phyloP scores from a whole-genome alignment of 2,888 invertebrate species.

The Tigriopus californicus region DNA sequence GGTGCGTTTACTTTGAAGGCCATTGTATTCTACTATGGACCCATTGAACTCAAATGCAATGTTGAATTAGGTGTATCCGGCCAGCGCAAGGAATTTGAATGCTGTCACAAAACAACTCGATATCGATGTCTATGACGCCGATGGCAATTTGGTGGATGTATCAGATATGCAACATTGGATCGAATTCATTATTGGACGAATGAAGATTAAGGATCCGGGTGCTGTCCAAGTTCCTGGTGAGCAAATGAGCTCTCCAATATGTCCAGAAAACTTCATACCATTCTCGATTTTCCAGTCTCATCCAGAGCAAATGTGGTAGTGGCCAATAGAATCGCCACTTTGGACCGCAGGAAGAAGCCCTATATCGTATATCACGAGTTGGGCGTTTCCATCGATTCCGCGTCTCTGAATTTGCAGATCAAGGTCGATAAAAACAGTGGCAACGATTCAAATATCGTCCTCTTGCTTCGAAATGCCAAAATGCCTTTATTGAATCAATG shows the following conservation, averaged over 20 bases:
- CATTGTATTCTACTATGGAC: no score
- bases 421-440: background rate
- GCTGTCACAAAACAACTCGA: background rate
- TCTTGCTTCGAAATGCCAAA: background rate
- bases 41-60: background rate
- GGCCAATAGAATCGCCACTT: background rate
- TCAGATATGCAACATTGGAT: background rate
- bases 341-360: background rate
- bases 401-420: background rate
- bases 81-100: background rate
- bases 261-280: no score
- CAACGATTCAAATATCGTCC: background rate
- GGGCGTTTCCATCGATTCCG: background rate
- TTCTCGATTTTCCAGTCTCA: background rate
- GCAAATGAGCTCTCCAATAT: background rate
- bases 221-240: background rate
- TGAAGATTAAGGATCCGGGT: background rate
- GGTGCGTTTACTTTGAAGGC: no score
- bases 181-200: background rate
- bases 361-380: background rate
- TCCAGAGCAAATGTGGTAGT: background rate
- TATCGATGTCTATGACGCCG: background rate
- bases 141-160: background rate
- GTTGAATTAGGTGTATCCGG: background rate
- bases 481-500: background rate